Base-by-base conservation (phyloP, 2,113 vertebrate genomes). In the Pholis gunnellus region DNA sequence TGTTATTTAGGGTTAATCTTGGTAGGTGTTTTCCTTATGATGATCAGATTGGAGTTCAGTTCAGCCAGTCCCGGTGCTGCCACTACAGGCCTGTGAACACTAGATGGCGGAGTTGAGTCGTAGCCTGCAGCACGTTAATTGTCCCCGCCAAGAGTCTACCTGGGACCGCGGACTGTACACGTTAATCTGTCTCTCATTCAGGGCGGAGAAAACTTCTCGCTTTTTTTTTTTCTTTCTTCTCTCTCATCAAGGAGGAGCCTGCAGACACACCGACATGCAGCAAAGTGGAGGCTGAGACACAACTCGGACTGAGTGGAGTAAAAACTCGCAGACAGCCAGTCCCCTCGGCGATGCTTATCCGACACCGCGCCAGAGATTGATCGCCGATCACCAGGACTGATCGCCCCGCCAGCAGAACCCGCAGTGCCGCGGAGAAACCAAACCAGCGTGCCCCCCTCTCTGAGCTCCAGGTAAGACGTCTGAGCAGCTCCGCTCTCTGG, bases 381-480 rank as follows among this genome's bases (percentile, higher is more conserved):
- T 86, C 86, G 54, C 31, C 69, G 82, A 75, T 75, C 82, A 68
- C 20, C 29, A 65, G 82, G 65, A 90, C 72, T 56, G 87, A 86
- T 54, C 77, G n/a, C 54, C 57, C 25, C 25, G 56, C 54, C 82
- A 46, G 73, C 79, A 54, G 85, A 85, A 3, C 78, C 59, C 38
- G 29, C 70, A 50, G 79, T 2, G 73, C 81, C 6, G 81, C 57
- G 59, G 84, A 90, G 65, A 75, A 50, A 83, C 34, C 79, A 56
- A 36, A 85, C 9, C 86, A 59, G 70, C 27, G 77, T 17, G 31
- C 61, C 74, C 54, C 71, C 60, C 50, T 54, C 65, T 63, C 67
- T 5, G 72, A 85, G 78, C 77, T 93, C 72, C 93, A 95, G 95
- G 95, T 95, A 94, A 94, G 91, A 85, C 67, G 72, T 15, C 29